Evolutionary conservation across 2,888 invertebrate genomes (phyloP).

Genomic region (Amiota mariae): DNA sequence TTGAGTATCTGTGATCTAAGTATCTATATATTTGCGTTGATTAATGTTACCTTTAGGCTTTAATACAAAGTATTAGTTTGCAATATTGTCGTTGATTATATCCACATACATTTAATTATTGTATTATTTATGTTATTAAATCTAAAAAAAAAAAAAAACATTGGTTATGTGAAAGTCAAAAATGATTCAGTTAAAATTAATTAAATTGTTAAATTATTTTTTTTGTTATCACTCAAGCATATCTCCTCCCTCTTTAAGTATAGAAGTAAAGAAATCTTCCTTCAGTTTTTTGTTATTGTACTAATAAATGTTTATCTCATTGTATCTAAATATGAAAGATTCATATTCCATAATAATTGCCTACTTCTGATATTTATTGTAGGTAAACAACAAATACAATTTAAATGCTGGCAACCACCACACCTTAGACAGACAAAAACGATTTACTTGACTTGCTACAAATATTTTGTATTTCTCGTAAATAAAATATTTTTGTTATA

Average conservation of each 20-base stretch:
- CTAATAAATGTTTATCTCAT: not conserved
- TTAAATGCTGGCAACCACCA: conserved; percentile 60
- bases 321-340: conserved; percentile 42
- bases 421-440: conserved; percentile 42
- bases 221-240: conserved; percentile 4
- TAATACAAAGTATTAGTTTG: not conserved
- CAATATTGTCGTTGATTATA: not conserved
- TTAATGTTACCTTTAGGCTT: not conserved
- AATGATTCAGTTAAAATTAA: not conserved
- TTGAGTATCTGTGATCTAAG: not conserved
- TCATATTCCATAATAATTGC: conserved; percentile 62
- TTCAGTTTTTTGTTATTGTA: not conserved
- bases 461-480: conserved; percentile 60
- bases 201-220: not conserved
- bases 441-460: conserved; percentile 68
- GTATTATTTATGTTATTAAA: too few relatives aligned
- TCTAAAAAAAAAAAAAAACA: too few relatives aligned
- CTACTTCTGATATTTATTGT: conserved; percentile 45
- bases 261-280: not conserved
- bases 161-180: too few relatives aligned
- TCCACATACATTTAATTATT: not conserved
- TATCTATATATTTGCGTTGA: not conserved
- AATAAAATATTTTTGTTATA: conserved; percentile 65
- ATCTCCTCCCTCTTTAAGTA: not conserved
- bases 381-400: conserved; percentile 36